These are phyloP conservation scores for Conus betulinus DNA, from an alignment of 1,140 invertebrate genomes.

Conservation along the genomic window DNA sequence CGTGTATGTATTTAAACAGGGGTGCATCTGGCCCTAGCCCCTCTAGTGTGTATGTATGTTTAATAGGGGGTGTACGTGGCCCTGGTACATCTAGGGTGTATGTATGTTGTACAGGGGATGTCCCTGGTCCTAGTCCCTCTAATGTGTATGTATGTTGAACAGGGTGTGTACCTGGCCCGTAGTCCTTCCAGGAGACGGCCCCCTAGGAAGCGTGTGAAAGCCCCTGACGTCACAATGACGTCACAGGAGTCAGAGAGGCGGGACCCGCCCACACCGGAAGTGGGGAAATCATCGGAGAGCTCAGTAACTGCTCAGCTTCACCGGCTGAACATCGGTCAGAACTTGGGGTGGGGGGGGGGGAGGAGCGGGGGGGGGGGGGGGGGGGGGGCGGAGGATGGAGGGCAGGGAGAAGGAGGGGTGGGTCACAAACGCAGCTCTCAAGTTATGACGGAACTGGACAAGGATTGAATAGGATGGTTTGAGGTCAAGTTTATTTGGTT, in stretches of 20 bases:
- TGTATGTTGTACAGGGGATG: not conserved
- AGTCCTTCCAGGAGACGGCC: not conserved
- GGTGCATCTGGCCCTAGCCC: too few relatives aligned
- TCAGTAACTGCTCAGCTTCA: not conserved
- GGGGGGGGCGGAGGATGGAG: too few relatives aligned
- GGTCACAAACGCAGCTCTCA: too few relatives aligned
- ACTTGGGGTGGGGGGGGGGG: too few relatives aligned
- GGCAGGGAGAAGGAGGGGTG: too few relatives aligned
- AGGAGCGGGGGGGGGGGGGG: too few relatives aligned
- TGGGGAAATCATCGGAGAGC: too few relatives aligned
- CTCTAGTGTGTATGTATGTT: too few relatives aligned
- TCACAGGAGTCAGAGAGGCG: not conserved
- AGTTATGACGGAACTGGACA: too few relatives aligned
- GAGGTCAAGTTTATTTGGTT: too few relatives aligned
- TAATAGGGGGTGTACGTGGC: not conserved
- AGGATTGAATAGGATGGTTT: too few relatives aligned
- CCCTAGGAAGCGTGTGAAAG: not conserved
- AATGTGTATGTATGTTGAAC: not conserved
- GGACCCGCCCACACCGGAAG: not conserved
- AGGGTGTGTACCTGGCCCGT: constrained; percentile 35
- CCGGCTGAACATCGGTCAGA: constrained; percentile 20
- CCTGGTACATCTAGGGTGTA: not conserved
- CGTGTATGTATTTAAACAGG: not conserved
- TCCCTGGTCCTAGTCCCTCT: not conserved
- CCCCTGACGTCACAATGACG: not conserved